These are phyloP conservation scores for Flexamia atlantica DNA, from an alignment of 2,888 invertebrate genomes.

Conservation along the genomic window DNA sequence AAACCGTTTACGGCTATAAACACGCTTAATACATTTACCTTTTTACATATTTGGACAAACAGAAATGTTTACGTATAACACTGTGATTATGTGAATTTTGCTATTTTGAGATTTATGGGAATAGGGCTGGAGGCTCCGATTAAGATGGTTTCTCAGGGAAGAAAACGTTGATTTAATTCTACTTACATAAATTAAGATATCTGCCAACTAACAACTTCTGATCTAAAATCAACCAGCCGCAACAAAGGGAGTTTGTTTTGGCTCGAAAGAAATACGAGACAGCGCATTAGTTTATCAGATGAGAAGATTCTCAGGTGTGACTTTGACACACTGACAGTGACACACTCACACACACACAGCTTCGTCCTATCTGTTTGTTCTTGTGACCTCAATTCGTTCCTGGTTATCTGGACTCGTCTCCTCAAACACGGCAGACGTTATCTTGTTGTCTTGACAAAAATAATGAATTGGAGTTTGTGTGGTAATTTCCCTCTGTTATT, in stretches of 20 bases:
- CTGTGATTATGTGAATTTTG: too few relatives aligned
- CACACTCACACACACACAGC: background rate
- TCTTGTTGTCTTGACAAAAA: slow-evolving; percentile 2
- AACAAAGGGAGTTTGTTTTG: background rate
- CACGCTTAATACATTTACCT: too few relatives aligned
- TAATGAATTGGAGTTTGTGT: background rate
- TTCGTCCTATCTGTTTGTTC: slow-evolving; percentile 13
- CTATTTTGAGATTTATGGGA: too few relatives aligned
- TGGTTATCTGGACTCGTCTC: background rate
- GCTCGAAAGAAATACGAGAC: background rate
- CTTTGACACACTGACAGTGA: slow-evolving; percentile 35
- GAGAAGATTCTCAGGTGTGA: slow-evolving; percentile 10
- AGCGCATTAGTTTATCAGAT: slow-evolving; percentile 23
- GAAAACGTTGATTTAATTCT: too few relatives aligned
- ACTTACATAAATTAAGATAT: too few relatives aligned
- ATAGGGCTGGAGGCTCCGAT: too few relatives aligned
- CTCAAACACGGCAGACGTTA: background rate
- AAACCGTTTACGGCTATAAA: too few relatives aligned
- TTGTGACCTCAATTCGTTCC: slow-evolving; percentile 11
- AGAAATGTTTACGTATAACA: too few relatives aligned
- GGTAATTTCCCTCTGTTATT: too few relatives aligned
- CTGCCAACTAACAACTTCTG: too few relatives aligned
- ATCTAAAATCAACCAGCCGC: background rate
- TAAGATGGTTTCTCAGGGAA: too few relatives aligned
- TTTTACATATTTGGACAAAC: too few relatives aligned